Evolutionary conservation across 2,113 vertebrate species (phyloP).

Genomic region (Trichechus manatus): DNA sequence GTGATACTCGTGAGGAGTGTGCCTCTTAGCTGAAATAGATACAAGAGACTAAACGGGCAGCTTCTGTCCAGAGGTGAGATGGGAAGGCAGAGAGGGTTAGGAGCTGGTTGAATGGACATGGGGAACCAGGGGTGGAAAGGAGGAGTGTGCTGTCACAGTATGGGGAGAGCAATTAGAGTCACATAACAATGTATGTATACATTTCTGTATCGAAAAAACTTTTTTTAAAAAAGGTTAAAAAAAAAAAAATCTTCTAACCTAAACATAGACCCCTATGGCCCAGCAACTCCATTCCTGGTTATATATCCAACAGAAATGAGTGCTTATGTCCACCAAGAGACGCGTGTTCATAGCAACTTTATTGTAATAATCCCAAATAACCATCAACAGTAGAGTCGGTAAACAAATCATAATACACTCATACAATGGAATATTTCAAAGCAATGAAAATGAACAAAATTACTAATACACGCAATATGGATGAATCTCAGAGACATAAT

Average conservation of each 20-base stretch:
- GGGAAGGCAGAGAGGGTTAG: no score
- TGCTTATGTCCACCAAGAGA: not conserved
- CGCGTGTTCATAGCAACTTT: not conserved
- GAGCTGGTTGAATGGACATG: no score
- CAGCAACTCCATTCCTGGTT: conserved; percentile 1
- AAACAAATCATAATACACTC: not conserved
- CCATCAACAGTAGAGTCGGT: not conserved
- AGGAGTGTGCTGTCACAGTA: no score
- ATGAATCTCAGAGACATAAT: not conserved
- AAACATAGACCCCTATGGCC: not conserved
- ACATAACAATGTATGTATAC: no score
- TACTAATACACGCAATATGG: not conserved
- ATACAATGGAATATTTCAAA: not conserved
- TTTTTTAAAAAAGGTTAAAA: no score
- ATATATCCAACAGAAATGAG: not conserved
- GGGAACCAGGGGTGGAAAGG: no score
- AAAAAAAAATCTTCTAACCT: not conserved
- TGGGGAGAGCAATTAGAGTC: no score
- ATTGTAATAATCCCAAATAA: not conserved
- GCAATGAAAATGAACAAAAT: not conserved
- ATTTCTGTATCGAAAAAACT: no score
- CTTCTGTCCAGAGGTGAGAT: no score
- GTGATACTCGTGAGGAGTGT: no score
- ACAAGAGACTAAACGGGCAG: no score
- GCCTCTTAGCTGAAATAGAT: no score